Conservation (phyloP, 1,140 invertebrate genomes). For the Diabrotica undecimpunctata region DNA sequence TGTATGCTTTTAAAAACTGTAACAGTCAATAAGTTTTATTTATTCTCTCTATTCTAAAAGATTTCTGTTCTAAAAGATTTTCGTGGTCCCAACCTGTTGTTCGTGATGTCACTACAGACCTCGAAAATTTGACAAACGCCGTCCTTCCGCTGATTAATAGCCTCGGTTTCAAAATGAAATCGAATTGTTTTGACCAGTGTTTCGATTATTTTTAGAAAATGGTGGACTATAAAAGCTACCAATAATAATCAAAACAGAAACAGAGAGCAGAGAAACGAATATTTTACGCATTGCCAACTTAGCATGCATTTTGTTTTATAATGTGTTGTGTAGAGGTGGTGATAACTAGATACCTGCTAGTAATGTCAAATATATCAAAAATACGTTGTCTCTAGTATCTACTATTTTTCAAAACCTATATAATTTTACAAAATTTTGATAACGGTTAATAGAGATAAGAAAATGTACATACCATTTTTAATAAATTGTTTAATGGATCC, state of each 20-base stretch:
- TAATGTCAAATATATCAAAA: too few species aligned
- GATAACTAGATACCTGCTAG: too few species aligned
- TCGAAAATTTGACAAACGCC: conserved; percentile 1
- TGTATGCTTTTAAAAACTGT: too few species aligned
- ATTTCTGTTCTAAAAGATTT: too few species aligned
- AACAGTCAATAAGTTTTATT: too few species aligned
- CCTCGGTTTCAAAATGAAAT: not conserved
- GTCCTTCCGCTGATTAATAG: not conserved
- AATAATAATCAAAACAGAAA: not conserved
- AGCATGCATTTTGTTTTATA: conserved; percentile 21
- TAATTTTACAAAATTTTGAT: too few species aligned
- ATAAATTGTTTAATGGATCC: too few species aligned
- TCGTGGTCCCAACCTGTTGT: not conserved
- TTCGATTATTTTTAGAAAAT: conserved; percentile 3
- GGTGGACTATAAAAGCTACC: not conserved
- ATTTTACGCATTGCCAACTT: conserved; percentile 18
- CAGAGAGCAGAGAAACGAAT: conserved; percentile 12
- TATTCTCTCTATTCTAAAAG: too few species aligned
- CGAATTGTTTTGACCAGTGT: not conserved
- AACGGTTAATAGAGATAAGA: too few species aligned
- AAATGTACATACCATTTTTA: too few species aligned
- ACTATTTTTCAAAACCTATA: too few species aligned
- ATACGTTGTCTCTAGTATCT: too few species aligned
- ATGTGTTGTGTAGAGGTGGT: conserved; percentile 11
- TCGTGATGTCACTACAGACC: not conserved